Base-by-base conservation (phyloP, 2,797 vertebrate species). In the Otus scops region DNA sequence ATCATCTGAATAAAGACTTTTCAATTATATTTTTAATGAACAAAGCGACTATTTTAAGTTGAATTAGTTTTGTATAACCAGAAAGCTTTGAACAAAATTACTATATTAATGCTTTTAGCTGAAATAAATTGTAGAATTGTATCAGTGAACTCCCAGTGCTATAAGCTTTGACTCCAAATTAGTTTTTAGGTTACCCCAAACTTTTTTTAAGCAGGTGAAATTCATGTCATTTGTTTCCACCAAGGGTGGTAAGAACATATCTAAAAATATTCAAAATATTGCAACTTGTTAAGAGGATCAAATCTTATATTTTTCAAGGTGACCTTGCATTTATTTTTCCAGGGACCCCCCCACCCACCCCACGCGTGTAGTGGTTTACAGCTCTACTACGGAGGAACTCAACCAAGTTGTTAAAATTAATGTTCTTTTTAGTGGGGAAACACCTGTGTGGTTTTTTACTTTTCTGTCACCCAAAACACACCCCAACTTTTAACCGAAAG, bases 241-340 rank as follows among this genome's bases (percentile, higher is more conserved):
- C 16, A 28, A 43, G 15, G 32, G 23, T 28, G 6, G 0, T 22
- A 43, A 76, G 24, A 67, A 41, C 0, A 0, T 14, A 21, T 24
- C 13, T 67, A 39, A 51, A 68, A 56, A 11, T n/a, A 53, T 6
- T 54, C 24, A 9, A 73, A 86, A 70, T n/a, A 23, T 2, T n/a
- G 20, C 45, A 21, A 23, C 32, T 48, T 14, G 13, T 20, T 22
- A 21, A 79, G 30, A n/a, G 24, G 41, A 51, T 65, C 60, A 60
- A 26, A 68, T 54, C 6, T 56, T 76, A 3, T 12, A 1, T 73
- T 69, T 83, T 28, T 34, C 87, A 93, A 91, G 74, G 95, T 94
- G 91, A 89, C 89, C 63, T 61, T 50, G 19, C 39, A 8, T 48
- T 73, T 48, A 26, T 59, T 74, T 79, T 73, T 45, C 8, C 21